phyloP scores from a whole-genome alignment of 2,888 invertebrate genomes.

The Dolomedes plantarius region DNA sequence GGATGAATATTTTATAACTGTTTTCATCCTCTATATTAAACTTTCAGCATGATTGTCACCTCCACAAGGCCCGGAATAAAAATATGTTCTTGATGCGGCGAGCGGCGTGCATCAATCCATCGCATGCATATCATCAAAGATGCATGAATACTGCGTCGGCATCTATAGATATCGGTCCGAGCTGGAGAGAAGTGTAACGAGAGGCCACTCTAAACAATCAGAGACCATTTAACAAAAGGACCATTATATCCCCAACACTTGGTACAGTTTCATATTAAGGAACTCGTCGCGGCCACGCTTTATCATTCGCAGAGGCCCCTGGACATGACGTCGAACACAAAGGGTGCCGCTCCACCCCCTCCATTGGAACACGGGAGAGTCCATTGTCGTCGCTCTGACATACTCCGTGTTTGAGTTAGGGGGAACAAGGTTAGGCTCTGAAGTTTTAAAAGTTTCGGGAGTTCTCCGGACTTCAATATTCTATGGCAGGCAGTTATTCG shows the following conservation, averaged over 20 bases:
- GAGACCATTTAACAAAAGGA: conserved; percentile 43
- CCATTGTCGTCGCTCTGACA: conserved; percentile 25
- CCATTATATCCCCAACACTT: conserved; percentile 47
- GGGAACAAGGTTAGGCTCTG: not conserved
- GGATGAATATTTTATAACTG: not conserved
- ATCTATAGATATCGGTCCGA: not conserved
- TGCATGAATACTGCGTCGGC: conserved; percentile 18
- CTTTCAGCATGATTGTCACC: conserved; percentile 3
- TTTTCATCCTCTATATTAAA: conserved; percentile 3
- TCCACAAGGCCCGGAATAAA: not conserved
- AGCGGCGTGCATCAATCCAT: conserved; percentile 14
- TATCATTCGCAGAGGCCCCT: conserved; percentile 51
- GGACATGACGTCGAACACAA: conserved; percentile 57
- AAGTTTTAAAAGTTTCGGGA: conserved; percentile 56
- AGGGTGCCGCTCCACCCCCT: conserved; percentile 29
- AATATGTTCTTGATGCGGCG: not conserved
- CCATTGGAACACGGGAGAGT: not conserved
- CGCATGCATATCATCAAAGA: conserved; percentile 20
- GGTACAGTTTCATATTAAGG: conserved; percentile 43
- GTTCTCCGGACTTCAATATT: conserved; percentile 17
- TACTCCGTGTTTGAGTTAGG: conserved; percentile 23
- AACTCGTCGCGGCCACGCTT: conserved; percentile 51
- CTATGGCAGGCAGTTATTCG: conserved; percentile 19
- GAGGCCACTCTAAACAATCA: conserved; percentile 48
- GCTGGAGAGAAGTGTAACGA: not conserved